These are phyloP conservation scores for Hippoglossus stenolepis DNA, from an alignment of 2,113 vertebrate genomes.

Conservation along the genomic window DNA sequence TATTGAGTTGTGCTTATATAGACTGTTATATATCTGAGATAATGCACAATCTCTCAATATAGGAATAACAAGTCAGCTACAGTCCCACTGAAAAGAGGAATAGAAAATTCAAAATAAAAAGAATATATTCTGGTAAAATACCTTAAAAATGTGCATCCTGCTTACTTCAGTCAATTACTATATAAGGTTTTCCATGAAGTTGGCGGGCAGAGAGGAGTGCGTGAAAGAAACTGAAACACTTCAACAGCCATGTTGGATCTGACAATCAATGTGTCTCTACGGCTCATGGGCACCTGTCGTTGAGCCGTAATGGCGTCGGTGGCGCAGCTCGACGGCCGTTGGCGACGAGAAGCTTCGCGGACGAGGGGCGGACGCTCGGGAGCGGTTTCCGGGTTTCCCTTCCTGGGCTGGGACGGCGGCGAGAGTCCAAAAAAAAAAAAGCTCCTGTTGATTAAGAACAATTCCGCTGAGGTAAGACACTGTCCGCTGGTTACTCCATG, in stretches of 20 bases:
- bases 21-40: too few relatives aligned
- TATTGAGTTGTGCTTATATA: too few relatives aligned
- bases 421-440: slow-evolving; percentile 49
- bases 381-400: slow-evolving; percentile 83
- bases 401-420: slow-evolving; percentile 79
- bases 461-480: slow-evolving; percentile 76
- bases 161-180: not conserved
- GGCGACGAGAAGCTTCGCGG: slow-evolving; percentile 41
- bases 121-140: not conserved
- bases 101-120: not conserved
- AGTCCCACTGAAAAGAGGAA: not conserved
- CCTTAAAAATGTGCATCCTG: not conserved
- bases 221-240: slow-evolving; percentile 49
- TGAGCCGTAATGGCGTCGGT: slow-evolving; percentile 78
- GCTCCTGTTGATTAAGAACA: slow-evolving; percentile 37
- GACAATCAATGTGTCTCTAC: accelerated
- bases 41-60: not conserved
- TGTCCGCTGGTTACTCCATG: not conserved
- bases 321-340: slow-evolving; percentile 20
- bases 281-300: accelerated
- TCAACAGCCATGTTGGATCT: slow-evolving; percentile 73
- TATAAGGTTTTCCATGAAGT: not conserved
- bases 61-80: too few relatives aligned
- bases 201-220: not conserved
- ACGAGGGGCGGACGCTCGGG: slow-evolving; percentile 69